Evolutionary conservation across 2,113 vertebrate species (phyloP), one percentile per base, ranked within the genome.

Genomic region (Crotalus viridis): DNA sequence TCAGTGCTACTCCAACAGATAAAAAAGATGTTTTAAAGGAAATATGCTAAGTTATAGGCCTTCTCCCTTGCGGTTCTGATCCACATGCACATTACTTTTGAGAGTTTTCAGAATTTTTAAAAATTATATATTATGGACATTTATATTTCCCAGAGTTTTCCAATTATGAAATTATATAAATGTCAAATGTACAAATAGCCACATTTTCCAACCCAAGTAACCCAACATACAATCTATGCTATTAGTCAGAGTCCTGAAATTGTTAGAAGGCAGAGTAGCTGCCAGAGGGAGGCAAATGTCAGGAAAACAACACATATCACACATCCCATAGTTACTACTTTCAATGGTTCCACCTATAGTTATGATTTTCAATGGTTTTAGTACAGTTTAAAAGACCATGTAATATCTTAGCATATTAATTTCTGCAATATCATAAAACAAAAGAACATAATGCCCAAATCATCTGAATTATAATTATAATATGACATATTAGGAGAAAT

Each of bases 1-100:
- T 39, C 91, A 91, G 85, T 33, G 95, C 94, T 95, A 88, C 54
- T 69, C 48, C 21, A 94, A 93, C 91, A 95, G 89, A 85, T 92
- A 91, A 94, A 89, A 96, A 46, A 33, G 64, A 86, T 57, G 39
- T 94, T 93, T 92, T 69, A 92, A 88, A 94, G 90, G 51, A 0
- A 0, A 85, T 51, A 43, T 46, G n/a, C 33, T 54, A 52, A 89
- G 12, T 93, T 57, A 85, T n/a, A 89, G 8, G 5, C 55, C 43
- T 15, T 0, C 0, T 86, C 85, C 39, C 88, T 93, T 90, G 81
- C 56, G 55, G 52, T 61, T 26, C 89, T 43, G 33, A 54, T 0
- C 52, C 10, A 90, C 48, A 56, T 2, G 4, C 57, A 7, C 51
- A 81, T 48, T 26, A 12, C 1, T 93, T 91, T 81, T 33, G 33